These are phyloP conservation scores for Platorchestia sp. DNA, from an alignment of 1,140 invertebrate species.

Conservation along the genomic window DNA sequence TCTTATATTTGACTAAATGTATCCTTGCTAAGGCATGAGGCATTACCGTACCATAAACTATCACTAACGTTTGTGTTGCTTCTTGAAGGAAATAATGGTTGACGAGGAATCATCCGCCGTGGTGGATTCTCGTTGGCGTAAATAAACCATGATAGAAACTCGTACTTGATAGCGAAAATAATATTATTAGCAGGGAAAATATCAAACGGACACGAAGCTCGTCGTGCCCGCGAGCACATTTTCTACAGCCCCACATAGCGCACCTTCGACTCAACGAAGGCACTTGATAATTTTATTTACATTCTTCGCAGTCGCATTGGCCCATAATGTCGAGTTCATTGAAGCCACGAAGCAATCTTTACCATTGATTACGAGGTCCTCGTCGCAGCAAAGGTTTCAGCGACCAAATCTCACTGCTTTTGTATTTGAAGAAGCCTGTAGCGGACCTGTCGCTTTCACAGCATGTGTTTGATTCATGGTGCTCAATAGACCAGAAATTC, in stretches of 20 bases:
- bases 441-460: neutral
- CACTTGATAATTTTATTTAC: neutral
- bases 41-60: neutral
- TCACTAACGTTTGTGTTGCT: neutral
- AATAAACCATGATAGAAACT: neutral
- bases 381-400: neutral
- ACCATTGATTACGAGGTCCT: conserved; percentile 24
- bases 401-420: neutral
- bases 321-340: neutral
- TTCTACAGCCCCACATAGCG: neutral
- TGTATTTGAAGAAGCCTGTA: neutral
- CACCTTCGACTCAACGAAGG: neutral
- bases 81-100: neutral
- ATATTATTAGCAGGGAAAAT: neutral
- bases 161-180: neutral
- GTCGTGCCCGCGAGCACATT: neutral
- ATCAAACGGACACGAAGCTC: neutral
- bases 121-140: neutral
- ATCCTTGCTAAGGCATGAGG: neutral
- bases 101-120: neutral
- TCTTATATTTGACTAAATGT: neutral
- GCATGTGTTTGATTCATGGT: neutral
- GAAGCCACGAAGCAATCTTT: neutral
- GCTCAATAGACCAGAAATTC: neutral
- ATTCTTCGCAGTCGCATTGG: neutral